A percentile compares a stretch with the other conserved stretches of the same genome.
Conservation (phyloP, 1,140 invertebrate genomes). For the Ylistrum balloti region DNA sequence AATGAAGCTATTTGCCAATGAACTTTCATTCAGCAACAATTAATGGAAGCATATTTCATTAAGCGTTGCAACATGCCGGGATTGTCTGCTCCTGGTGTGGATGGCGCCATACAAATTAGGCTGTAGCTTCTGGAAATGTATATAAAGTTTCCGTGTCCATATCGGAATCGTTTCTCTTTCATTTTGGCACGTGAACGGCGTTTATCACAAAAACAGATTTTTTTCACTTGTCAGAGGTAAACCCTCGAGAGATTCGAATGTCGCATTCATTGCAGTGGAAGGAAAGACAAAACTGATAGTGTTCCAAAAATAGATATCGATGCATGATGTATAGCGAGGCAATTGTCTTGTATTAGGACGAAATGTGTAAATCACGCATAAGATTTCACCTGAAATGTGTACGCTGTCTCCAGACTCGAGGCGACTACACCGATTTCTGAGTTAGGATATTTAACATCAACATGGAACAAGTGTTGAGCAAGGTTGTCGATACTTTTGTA, state of each 20-base stretch:
- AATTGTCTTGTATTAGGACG: neutral
- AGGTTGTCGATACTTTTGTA: too few species aligned
- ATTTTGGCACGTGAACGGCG: neutral
- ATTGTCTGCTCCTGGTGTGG: neutral
- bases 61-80: neutral
- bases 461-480: too few species aligned
- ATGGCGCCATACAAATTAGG: slow-evolving; percentile 9
- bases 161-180: neutral
- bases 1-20: slow-evolving; percentile 28
- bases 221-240: neutral
- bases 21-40: neutral
- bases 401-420: neutral
- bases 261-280: neutral
- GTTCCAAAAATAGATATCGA: neutral
- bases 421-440: too few species aligned
- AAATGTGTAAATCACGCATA: neutral
- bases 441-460: too few species aligned
- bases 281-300: neutral
- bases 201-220: neutral
- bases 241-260: neutral
- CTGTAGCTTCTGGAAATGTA: neutral
- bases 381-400: neutral
- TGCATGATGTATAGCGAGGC: neutral
- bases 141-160: slow-evolving; percentile 27
- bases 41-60: slow-evolving; percentile 21